Conservation (phyloP, 2,797 vertebrate genomes). For the Muraenolepis orangiensis region DNA sequence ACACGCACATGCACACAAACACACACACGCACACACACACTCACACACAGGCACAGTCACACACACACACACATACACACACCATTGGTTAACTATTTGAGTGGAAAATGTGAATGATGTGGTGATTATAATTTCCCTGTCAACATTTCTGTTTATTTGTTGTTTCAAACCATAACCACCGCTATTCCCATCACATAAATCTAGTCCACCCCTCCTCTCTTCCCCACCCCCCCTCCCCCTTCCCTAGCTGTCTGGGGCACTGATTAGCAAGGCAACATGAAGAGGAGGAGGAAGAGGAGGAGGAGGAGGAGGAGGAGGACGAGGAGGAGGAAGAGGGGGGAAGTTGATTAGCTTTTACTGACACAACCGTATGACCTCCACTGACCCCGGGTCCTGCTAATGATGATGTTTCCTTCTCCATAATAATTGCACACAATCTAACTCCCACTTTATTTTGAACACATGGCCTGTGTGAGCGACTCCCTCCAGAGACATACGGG, state of each 20-base stretch:
- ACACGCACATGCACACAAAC: neutral
- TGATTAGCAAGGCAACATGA: neutral
- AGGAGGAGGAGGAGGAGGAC: neutral
- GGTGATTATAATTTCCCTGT: neutral
- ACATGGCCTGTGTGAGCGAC: neutral
- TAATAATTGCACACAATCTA: neutral
- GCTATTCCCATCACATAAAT: neutral
- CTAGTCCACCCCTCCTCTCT: neutral
- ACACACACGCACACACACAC: neutral
- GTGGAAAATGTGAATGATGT: neutral
- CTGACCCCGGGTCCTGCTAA: neutral
- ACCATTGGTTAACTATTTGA: neutral
- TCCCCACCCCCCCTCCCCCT: neutral
- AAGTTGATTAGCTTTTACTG: neutral
- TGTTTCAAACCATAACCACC: neutral
- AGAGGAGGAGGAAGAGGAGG: no score
- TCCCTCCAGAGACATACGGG: neutral
- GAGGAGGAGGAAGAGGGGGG: neutral
- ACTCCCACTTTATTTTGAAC: neutral
- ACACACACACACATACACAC: neutral
- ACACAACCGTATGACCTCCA: neutral
- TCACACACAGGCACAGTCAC: no score
- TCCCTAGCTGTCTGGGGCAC: neutral
- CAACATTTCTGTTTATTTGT: neutral
- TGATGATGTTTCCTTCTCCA: neutral